Evolutionary conservation across 2,113 vertebrate species (phyloP), one percentile per base, ranked within the genome.

Genomic region (Calonectris borealis): DNA sequence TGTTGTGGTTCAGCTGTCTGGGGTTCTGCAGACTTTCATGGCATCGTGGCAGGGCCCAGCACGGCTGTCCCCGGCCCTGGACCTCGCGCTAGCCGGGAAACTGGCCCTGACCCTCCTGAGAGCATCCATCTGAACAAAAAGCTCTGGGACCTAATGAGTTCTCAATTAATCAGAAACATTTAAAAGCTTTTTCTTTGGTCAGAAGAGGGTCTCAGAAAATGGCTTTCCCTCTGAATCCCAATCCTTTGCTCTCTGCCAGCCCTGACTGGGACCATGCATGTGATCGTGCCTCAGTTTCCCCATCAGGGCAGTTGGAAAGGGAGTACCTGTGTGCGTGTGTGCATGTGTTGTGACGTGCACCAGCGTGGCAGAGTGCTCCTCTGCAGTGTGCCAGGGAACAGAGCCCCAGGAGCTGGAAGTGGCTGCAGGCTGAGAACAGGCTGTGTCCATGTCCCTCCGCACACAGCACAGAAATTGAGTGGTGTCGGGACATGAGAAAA

Each of bases 61-160:
- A 27, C 0, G 2, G 48, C 32, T 24, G 15, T 61, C 25, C n/a
- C 25, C 1, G 0, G n/a, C 17, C 70, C 70, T 40, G 21, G 51
- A 14, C 31, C 61, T 73, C 3, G 2, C 0, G 0, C 27, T 32
- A 31, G 15, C 26, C 17, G 31, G 20, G 9, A 82, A 68, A 46
- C 29, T 4, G 2, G 34, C 52, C 16, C 32, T 52, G 25, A 44
- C 11, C 25, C 32, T 92, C 10, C 3, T 2, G 2, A 42, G 29
- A 42, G 11, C 51, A 58, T 24, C 34, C 9, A 0, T 14, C 34
- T 51, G 40, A 83, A 54, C 26, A 69, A 38, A 65, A 75, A 73
- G 2, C 38, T 86, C 54, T 5, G 5, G 19, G 44, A 65, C 3
- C 16, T 52, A 7, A 27, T 21, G 26, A 65, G 8, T 58, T 81